Evolutionary conservation across 2,888 invertebrate species (phyloP), one percentile per base, ranked within the genome.

Genomic region (Dryobota labecula): DNA sequence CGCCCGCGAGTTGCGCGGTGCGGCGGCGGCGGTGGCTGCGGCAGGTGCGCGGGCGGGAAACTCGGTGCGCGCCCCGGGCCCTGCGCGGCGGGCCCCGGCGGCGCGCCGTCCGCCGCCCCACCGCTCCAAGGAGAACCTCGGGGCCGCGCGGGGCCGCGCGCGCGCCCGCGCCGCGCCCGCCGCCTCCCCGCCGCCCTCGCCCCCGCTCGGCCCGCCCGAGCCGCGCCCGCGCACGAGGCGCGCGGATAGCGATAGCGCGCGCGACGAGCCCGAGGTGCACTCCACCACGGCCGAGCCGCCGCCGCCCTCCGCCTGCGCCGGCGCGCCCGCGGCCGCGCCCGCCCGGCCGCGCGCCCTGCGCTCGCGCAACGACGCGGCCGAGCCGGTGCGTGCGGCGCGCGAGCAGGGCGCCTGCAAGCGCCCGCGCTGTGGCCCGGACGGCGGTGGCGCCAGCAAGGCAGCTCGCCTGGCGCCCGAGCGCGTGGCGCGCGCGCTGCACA

Each of bases 71-170:
- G 93, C 92, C 93, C 92, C 93, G 92, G 93, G 92, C 83, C 90
- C 92, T 88, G 90, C 88, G 92, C 93, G 92, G 89, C 91, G 93
- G 90, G 88, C 89, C 90, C 92, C 90, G 92, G 93, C 90, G 92
- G 92, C 92, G 91, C 92, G 90, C 82, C 90, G 90, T 82, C 89
- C 84, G 87, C 87, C 86, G 85, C 88, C 88, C 79, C 91, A 89
- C 87, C 92, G 94, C 90, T 93, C 92, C 88, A 95, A 95, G 92
- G 95, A 95, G 94, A 95, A 95, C 91, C 92, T 89, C 89, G 92
- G 91, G 89, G 91, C 86, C 90, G 91, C 88, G 86, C 87, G 89
- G 87, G 90, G 90, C 83, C 89, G 91, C 89, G 92, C 87, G 71
- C 91, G 91, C 91, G 90, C 84, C 84, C 90, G 88, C 90, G 90